Percentiles rank a stretch among this genome's conserved stretches.
phyloP scores from a whole-genome alignment of 2,113 vertebrate genomes.

The Hemicordylus capensis region DNA sequence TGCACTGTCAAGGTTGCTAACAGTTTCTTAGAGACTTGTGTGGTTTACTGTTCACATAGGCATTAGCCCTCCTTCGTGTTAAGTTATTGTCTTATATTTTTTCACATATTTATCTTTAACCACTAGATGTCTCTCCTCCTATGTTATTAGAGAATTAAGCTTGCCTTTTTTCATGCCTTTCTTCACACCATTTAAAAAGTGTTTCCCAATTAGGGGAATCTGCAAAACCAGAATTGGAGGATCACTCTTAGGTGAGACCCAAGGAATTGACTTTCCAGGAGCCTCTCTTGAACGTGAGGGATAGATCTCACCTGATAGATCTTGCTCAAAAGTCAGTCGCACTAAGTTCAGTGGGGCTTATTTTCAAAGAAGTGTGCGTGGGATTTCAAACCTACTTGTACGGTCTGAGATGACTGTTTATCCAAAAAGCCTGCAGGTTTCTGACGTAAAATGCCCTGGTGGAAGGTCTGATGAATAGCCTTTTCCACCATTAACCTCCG shows the following conservation, averaged over 20 bases:
- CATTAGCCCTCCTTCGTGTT: not conserved
- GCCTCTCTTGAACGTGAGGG: not conserved
- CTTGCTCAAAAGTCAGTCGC: not conserved
- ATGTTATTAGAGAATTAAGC: constrained; percentile 30
- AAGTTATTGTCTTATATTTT: not conserved
- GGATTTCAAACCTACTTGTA: not conserved
- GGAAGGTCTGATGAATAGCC: no score
- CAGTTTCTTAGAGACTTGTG: not conserved
- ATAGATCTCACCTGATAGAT: not conserved
- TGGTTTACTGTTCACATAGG: not conserved
- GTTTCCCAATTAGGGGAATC: not conserved
- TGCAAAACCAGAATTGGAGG: not conserved
- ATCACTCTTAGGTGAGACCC: not conserved
- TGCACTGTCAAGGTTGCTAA: not conserved
- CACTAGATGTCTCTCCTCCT: constrained; percentile 46
- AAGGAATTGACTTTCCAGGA: not conserved
- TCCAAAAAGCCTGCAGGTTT: no score
- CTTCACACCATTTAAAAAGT: not conserved
- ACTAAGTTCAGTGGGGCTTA: not conserved
- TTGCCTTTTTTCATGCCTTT: not conserved
- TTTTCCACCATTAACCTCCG: no score
- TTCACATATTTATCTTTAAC: constrained; percentile 27
- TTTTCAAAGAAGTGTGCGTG: not conserved
- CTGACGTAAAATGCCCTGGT: no score
- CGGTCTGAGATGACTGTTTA: no score